These are phyloP conservation scores for Entomyzon cyanotis DNA, from an alignment of 2,113 vertebrate genomes.

Conservation along the genomic window DNA sequence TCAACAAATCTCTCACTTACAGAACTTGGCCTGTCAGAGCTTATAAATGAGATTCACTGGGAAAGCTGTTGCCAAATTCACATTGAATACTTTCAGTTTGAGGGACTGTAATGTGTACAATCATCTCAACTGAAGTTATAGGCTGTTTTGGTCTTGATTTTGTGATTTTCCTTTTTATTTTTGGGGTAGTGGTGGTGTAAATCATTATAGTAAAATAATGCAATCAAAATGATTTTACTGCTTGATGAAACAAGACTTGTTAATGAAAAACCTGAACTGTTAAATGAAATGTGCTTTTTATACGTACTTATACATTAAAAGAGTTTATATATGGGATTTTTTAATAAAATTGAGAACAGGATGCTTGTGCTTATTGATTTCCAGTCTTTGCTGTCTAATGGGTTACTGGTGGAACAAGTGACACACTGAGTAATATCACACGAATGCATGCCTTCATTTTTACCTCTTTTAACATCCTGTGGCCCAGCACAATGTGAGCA, in stretches of 20 bases:
- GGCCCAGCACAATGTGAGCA: neutral
- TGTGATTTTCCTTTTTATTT: neutral
- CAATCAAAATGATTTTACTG: neutral
- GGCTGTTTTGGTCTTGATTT: neutral
- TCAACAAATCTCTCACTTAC: neutral
- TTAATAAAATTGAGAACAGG: neutral
- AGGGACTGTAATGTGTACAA: neutral
- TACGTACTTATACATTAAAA: fast-evolving
- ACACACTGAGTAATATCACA: neutral
- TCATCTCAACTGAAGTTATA: neutral
- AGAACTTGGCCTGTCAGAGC: neutral
- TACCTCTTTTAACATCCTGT: neutral
- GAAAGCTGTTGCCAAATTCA: neutral
- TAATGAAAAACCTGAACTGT: neutral
- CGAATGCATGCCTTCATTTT: neutral
- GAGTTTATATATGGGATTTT: neutral
- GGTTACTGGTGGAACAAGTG: neutral
- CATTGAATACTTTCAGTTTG: neutral
- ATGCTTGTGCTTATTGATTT: neutral
- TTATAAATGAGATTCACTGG: neutral
- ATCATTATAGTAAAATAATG: neutral
- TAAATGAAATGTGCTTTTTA: neutral
- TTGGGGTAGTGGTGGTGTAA: fast-evolving
- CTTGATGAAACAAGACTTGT: neutral
- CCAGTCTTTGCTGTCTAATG: neutral